A percentile compares a stretch with the other conserved stretches of the same genome.
phyloP scores from a whole-genome alignment of 2,888 invertebrate species.

The Dendrolimus houi region DNA sequence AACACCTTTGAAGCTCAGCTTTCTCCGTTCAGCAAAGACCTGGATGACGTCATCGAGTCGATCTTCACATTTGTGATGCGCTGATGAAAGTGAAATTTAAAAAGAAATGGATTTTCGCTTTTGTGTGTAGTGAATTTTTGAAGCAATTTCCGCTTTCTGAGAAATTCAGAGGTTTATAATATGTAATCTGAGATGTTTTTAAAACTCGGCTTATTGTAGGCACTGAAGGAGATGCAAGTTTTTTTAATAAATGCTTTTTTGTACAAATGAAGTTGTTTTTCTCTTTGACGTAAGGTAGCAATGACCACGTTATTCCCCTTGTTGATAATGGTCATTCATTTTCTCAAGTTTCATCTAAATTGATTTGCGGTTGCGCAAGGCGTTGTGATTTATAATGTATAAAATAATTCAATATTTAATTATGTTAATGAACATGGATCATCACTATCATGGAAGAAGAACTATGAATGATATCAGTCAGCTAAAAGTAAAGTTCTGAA shows the following conservation, averaged over 20 bases:
- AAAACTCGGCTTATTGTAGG: no score
- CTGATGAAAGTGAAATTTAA: slow-evolving; percentile 26
- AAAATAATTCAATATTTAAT: no score
- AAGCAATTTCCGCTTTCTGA: background rate
- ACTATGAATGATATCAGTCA: no score
- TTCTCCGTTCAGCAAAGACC: slow-evolving; percentile 63
- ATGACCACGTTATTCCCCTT: background rate
- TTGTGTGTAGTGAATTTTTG: slow-evolving; percentile 18
- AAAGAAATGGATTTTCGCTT: slow-evolving; percentile 17
- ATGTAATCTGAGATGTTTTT: background rate
- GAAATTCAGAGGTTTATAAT: background rate
- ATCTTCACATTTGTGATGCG: slow-evolving; percentile 69
- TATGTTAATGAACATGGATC: no score
- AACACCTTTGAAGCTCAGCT: slow-evolving; percentile 55
- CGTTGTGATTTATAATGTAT: no score
- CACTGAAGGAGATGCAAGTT: background rate
- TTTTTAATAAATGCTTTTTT: background rate
- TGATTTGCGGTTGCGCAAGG: no score
- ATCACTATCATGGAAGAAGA: no score
- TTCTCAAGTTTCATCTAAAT: no score
- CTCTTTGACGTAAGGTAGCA: background rate
- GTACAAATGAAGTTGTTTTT: background rate
- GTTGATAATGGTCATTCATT: no score
- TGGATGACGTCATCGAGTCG: slow-evolving; percentile 67
- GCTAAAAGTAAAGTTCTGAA: no score